Conservation (phyloP, 2,797 vertebrate species). For the Ceyx erithaca region DNA sequence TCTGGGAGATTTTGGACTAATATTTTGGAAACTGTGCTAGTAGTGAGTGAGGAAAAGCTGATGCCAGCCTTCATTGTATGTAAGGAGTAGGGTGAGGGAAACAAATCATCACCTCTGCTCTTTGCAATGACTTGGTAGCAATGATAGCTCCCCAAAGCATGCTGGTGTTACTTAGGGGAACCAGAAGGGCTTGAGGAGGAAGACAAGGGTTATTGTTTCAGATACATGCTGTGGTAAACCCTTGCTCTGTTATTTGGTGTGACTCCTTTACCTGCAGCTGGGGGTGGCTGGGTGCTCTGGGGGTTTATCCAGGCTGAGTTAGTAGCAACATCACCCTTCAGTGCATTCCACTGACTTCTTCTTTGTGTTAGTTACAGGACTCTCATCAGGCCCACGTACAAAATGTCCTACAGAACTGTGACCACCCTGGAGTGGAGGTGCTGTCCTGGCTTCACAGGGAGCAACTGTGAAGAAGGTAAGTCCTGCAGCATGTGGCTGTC, state of each 20-base stretch:
- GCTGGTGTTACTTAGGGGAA: neutral
- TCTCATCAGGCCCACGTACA: slow-evolving; percentile 90
- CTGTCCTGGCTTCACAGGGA: slow-evolving; percentile 94
- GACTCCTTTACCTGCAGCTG: neutral
- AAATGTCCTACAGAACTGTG: slow-evolving; percentile 90
- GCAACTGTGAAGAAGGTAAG: slow-evolving; percentile 93
- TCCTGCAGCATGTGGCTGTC: neutral
- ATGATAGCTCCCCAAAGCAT: neutral
- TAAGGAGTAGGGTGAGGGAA: neutral
- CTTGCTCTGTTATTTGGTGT: neutral
- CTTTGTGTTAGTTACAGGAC: slow-evolving; percentile 92
- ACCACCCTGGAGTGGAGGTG: slow-evolving; percentile 94
- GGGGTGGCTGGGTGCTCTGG: neutral
- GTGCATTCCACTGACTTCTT: slow-evolving; percentile 45
- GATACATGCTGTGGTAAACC: fast-evolving
- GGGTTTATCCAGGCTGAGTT: neutral
- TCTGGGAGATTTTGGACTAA: neutral
- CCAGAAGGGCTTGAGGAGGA: neutral
- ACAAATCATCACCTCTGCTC: neutral
- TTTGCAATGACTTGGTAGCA: neutral
- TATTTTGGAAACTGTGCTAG: neutral
- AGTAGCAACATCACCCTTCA: fast-evolving
- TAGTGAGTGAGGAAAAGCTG: neutral
- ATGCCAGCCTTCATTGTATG: neutral
- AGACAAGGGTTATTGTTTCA: neutral